Evolutionary conservation across 2,113 vertebrate species (phyloP).

Genomic region (Macroglossus sobrinus): DNA sequence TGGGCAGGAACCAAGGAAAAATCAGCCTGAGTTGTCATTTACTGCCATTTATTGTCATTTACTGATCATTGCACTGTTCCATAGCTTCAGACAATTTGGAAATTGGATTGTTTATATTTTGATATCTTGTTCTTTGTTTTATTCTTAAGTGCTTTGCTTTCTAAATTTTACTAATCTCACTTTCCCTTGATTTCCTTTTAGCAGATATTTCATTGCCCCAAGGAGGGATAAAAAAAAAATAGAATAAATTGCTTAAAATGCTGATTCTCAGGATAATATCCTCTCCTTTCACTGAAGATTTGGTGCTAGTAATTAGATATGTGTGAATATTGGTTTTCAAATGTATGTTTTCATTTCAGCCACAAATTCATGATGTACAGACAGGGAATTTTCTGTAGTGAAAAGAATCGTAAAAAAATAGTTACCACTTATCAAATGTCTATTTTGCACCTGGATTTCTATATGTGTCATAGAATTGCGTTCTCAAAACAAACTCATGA

Average conservation of each 20-base stretch:
- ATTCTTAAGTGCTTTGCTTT: conserved; percentile 16
- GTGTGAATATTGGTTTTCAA: background rate
- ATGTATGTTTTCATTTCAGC: background rate
- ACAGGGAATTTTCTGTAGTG: background rate
- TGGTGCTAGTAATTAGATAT: background rate
- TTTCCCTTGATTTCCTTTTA: background rate
- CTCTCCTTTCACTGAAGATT: background rate
- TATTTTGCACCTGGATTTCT: background rate
- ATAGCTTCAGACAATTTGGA: background rate
- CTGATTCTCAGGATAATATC: background rate
- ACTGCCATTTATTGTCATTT: background rate
- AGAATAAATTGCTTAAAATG: background rate
- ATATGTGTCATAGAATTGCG: background rate
- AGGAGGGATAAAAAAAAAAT: background rate
- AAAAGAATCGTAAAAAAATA: background rate
- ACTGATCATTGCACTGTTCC: background rate
- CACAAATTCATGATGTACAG: background rate
- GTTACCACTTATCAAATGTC: background rate
- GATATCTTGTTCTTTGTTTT: background rate
- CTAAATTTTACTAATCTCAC: background rate
- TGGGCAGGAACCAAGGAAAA: background rate
- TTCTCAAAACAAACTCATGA: background rate
- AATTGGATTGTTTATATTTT: background rate
- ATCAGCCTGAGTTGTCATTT: background rate
- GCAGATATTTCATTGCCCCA: background rate